Conservation (phyloP, 1,140 invertebrate species). For the Coptotermes formosanus region DNA sequence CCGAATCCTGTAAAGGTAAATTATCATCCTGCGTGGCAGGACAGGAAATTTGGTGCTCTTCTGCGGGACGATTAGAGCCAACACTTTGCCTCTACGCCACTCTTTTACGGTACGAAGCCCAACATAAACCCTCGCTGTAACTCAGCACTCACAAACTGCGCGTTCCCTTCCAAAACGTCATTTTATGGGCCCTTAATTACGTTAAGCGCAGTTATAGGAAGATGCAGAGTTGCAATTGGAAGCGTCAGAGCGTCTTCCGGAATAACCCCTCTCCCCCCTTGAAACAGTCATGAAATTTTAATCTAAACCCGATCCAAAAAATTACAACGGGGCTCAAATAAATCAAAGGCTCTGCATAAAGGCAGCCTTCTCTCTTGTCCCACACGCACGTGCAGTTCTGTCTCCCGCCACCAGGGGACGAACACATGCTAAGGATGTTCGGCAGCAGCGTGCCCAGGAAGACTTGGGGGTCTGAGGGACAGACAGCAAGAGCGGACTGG, state of each 20-base stretch:
- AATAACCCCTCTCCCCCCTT: no score
- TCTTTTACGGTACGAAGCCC: neutral
- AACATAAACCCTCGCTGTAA: neutral
- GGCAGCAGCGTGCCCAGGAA: no score
- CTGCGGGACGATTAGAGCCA: neutral
- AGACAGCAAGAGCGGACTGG: no score
- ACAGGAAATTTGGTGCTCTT: constrained; percentile 7
- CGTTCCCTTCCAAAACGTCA: neutral
- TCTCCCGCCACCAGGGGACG: no score
- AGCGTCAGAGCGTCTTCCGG: neutral
- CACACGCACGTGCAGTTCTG: no score
- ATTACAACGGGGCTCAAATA: no score
- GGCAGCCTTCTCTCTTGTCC: no score
- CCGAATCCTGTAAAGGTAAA: neutral
- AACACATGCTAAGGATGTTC: no score
- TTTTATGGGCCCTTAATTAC: neutral
- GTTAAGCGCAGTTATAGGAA: neutral
- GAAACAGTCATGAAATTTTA: neutral
- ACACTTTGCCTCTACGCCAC: neutral
- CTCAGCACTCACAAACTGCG: neutral
- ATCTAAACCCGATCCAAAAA: neutral
- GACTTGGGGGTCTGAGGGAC: no score
- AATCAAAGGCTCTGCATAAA: no score
- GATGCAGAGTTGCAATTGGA: neutral
- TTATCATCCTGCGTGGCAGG: neutral